Conservation (phyloP, 2,113 vertebrate genomes). For the Odontesthes bonariensis region DNA sequence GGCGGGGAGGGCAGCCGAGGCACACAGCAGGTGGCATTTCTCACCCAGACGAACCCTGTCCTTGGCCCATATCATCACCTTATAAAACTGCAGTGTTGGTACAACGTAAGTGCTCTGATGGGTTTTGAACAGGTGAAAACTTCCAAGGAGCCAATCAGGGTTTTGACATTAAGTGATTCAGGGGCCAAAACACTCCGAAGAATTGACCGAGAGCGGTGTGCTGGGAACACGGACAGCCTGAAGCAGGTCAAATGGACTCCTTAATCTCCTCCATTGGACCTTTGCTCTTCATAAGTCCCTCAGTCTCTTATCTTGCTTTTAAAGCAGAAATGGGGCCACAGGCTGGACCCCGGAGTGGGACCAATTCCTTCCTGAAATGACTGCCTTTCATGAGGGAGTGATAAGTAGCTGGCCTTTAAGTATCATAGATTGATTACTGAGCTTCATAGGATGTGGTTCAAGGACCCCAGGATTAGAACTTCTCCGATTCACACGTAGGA, state of each 20-base stretch:
- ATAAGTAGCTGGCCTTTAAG: not conserved
- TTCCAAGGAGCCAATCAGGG: constrained; percentile 41
- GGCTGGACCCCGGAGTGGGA: not conserved
- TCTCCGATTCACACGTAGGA: not conserved
- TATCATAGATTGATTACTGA: constrained; percentile 2
- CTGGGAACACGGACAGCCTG: constrained; percentile 20
- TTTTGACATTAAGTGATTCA: not conserved
- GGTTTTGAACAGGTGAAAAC: constrained; percentile 71
- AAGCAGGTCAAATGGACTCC: constrained; percentile 35
- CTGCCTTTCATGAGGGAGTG: not conserved
- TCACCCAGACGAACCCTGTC: constrained; percentile 46
- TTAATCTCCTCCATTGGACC: constrained; percentile 23
- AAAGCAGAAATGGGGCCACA: not conserved
- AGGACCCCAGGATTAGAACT: not conserved
- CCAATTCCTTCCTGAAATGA: not conserved
- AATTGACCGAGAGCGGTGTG: constrained; percentile 15
- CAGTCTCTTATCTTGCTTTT: constrained; percentile 16
- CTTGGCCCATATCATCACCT: constrained; percentile 68
- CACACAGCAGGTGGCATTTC: constrained; percentile 75
- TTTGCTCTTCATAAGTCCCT: constrained; percentile 11
- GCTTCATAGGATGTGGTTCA: not conserved
- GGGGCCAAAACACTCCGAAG: constrained; percentile 12
- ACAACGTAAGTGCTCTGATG: constrained; percentile 61
- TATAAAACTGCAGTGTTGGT: constrained; percentile 33
- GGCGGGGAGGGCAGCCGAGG: constrained; percentile 69